Conservation (phyloP, 2,888 invertebrate species). For the Drosophila yooni region DNA sequence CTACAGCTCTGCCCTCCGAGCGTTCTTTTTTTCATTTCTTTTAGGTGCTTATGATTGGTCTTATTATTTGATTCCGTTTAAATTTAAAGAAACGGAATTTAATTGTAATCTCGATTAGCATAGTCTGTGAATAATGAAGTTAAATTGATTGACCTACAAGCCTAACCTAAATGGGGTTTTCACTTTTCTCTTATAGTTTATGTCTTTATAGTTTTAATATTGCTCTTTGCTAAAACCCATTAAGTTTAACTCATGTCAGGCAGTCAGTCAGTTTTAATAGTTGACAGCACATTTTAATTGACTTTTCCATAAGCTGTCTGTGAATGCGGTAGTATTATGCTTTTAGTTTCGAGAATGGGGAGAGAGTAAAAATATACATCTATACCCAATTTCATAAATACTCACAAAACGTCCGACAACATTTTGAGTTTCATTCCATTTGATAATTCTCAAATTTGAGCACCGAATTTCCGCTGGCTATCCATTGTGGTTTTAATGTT, state of each 20-base stretch:
- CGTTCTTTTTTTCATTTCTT: background rate
- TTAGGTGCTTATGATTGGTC: slow-evolving; percentile 26
- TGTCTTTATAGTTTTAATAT: background rate
- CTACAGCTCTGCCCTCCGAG: background rate
- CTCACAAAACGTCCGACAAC: slow-evolving; percentile 43
- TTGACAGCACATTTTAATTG: slow-evolving; percentile 48
- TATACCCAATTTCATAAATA: slow-evolving; percentile 29
- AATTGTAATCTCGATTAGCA: background rate
- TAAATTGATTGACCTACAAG: background rate
- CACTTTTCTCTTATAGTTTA: slow-evolving; percentile 1
- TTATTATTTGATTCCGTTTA: slow-evolving; percentile 17
- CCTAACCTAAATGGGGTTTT: background rate
- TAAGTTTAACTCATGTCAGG: slow-evolving; percentile 12
- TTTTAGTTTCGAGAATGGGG: background rate
- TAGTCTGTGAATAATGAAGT: background rate
- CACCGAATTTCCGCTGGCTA: slow-evolving; percentile 31
- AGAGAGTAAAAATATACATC: slow-evolving; percentile 1
- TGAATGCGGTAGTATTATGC: background rate
- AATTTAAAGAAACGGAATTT: background rate
- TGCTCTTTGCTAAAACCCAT: background rate
- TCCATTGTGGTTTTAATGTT: slow-evolving; percentile 43
- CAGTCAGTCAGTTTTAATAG: slow-evolving; percentile 19
- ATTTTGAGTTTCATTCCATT: slow-evolving; percentile 40
- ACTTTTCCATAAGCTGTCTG: slow-evolving; percentile 12
- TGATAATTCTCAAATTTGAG: slow-evolving; percentile 33